Base-by-base conservation (phyloP, 92 coral and sea anemone species). In the Chrysogorgia sp. region DNA sequence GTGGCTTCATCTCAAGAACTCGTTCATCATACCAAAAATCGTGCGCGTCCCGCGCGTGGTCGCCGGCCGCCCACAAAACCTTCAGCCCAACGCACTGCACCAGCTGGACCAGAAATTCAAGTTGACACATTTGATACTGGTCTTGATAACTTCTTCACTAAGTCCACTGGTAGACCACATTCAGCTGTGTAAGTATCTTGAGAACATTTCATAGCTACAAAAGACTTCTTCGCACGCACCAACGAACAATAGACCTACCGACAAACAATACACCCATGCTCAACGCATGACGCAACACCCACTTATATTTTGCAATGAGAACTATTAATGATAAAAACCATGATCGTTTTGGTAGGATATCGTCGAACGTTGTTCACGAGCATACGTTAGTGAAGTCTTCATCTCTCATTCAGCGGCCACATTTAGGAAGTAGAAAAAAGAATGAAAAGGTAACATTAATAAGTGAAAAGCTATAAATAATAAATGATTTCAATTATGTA, bases 61-160 rank as follows among this genome's bases (percentile, higher is more conserved):
- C 86, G 98, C 48, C 90, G 98, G 47, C 89, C 79, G 0, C 98
- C 98, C 60, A 94, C 98, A 10, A 90, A 92, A 68, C 97, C 97
- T 9, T 87, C 98, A 12, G 92, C 88, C 89, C 87, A 86, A 76
- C 92, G 93, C 32, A 80, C 83, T 41, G 79, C 49, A 24, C 78
- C 85, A 41, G 82, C 81, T 58, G 96, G 88, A n/a, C 59, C 91
- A 26, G 63, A 45, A 48, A 74, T 81, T 34, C 82, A 82, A 15
- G 79, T 55, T n/a, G 88, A 92, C 34, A 77, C 66, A 24, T 61
- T 80, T 26, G 90, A 71, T 13, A 63, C 10, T 19, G 78, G 72
- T 65, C 81, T 94, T 32, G 97, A 91, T 29, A 70, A 40, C 50
- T 94, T 94, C 88, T 94, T 96, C 92, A 71, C 66, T 31, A 82